phyloP scores from a whole-genome alignment of 2,113 vertebrate genomes.

The Grallaria varia region DNA sequence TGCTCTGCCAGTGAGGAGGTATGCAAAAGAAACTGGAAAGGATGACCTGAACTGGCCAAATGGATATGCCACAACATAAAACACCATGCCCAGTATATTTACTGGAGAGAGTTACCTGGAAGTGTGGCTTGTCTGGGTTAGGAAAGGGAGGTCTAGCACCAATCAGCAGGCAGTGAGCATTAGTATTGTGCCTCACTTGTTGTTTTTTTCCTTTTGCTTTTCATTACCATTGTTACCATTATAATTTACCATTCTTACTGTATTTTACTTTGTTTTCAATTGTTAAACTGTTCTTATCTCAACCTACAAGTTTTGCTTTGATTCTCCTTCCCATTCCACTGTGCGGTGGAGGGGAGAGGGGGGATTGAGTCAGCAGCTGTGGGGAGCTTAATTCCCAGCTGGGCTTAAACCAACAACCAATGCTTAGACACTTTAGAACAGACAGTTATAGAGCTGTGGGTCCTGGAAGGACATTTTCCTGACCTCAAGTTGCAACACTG shows the following conservation, averaged over 20 bases:
- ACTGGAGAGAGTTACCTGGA: background rate
- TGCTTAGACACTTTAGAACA: background rate
- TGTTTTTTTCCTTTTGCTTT: background rate
- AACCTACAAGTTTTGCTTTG: background rate
- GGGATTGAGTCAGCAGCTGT: fast-evolving
- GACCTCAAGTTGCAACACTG: background rate
- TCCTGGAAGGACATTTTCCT: background rate
- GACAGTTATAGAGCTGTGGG: background rate
- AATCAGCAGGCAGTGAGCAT: background rate
- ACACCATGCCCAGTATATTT: background rate
- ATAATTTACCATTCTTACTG: background rate
- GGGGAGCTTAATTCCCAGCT: background rate
- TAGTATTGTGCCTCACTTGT: background rate
- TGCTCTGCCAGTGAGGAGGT: background rate
- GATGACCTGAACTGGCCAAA: background rate
- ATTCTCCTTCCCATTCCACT: background rate
- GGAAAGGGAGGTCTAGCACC: background rate
- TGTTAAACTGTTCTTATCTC: background rate
- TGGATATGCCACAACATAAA: background rate
- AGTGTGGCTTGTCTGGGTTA: fast-evolving
- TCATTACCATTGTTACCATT: background rate
- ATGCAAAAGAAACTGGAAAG: background rate
- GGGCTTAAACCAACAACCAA: background rate
- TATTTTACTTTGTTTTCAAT: background rate
- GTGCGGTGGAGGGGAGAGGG: background rate